These are phyloP conservation scores for Petrophora chlorosata DNA, from an alignment of 2,888 invertebrate genomes.

Conservation along the genomic window DNA sequence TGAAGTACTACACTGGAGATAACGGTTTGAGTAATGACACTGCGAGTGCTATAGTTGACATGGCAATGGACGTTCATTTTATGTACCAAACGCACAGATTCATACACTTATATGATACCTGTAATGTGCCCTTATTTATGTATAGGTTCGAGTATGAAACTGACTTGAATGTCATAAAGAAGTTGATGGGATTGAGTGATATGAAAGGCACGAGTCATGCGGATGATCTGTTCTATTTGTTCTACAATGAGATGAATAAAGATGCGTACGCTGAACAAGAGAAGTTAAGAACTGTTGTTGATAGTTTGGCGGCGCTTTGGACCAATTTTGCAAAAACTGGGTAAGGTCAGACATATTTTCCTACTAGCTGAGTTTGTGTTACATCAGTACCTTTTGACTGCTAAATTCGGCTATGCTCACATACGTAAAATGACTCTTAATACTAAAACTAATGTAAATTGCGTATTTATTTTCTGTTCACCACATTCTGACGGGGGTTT, in stretches of 20 bases:
- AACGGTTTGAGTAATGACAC: constrained; percentile 45
- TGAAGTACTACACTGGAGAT: constrained; percentile 52
- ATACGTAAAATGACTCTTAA: too few species aligned
- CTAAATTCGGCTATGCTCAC: too few species aligned
- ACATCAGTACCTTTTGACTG: too few species aligned
- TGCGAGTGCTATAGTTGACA: constrained; percentile 40
- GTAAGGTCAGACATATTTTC: too few species aligned
- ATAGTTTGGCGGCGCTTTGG: constrained; percentile 69
- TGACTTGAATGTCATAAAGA: constrained; percentile 60
- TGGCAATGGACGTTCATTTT: constrained; percentile 56
- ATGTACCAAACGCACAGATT: constrained; percentile 55
- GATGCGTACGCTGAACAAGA: constrained; percentile 55
- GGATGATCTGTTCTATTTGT: constrained; percentile 76
- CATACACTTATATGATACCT: constrained; percentile 45
- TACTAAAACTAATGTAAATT: too few species aligned
- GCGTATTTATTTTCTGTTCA: too few species aligned
- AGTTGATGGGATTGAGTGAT: constrained; percentile 35
- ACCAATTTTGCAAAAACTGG: constrained; percentile 68
- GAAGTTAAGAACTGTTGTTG: constrained; percentile 53
- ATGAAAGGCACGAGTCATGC: constrained; percentile 70
- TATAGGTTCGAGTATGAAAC: constrained; percentile 60
- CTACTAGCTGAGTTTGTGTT: too few species aligned
- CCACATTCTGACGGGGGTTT: too few species aligned
- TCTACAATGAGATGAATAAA: constrained; percentile 59
- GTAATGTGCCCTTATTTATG: constrained; percentile 48